A percentile compares a stretch with the other conserved stretches of the same genome.
These are phyloP conservation scores for Allacma fusca DNA, from an alignment of 2,888 invertebrate species.

Conservation along the genomic window DNA sequence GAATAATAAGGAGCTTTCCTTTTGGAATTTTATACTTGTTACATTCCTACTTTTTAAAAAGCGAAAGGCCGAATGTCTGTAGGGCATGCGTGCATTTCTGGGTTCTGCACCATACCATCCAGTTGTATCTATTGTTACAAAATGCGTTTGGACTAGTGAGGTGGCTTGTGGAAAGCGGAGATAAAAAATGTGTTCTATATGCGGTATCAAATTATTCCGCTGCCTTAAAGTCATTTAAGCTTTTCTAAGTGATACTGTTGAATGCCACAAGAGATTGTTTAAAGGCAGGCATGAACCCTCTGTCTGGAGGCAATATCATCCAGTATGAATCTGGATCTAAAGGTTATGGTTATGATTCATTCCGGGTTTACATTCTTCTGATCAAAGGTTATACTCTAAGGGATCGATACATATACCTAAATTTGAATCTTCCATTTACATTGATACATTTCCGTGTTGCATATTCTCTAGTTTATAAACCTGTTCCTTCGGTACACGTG, in stretches of 20 bases:
- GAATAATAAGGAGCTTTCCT: conserved; percentile 30
- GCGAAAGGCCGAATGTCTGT: conserved; percentile 20
- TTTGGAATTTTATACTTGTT: conserved; percentile 25
- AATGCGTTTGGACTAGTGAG: no score
- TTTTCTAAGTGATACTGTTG: not conserved
- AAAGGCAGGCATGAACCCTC: not conserved
- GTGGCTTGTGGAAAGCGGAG: no score
- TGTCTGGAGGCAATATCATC: not conserved
- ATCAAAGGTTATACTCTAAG: not conserved
- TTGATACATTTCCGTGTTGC: not conserved
- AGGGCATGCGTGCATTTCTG: conserved; percentile 14
- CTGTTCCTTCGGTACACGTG: not conserved
- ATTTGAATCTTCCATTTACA: not conserved
- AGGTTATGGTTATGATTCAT: not conserved
- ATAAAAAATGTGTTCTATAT: not conserved
- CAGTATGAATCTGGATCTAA: not conserved
- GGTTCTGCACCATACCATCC: not conserved
- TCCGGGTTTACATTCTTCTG: not conserved
- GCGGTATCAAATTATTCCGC: not conserved
- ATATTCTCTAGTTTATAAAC: not conserved
- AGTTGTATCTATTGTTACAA: no score
- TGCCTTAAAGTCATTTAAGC: not conserved
- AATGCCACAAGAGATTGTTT: not conserved
- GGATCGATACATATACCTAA: not conserved
- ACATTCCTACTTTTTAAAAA: conserved; percentile 21